Evolutionary conservation across 2,113 vertebrate genomes (phyloP).

Genomic region (Colaptes auratus): DNA sequence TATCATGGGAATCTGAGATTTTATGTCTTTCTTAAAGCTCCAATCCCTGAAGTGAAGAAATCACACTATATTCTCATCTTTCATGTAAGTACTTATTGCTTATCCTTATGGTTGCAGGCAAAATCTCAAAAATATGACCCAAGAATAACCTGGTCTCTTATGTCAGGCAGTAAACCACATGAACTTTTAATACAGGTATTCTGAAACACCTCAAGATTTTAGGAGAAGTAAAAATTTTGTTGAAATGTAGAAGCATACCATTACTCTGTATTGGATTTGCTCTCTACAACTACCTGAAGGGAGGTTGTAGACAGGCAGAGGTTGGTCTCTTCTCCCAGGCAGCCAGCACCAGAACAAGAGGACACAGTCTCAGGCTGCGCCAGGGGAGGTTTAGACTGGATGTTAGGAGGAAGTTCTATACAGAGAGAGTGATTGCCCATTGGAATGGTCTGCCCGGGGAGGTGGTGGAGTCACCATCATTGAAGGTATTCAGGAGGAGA

Average conservation of each 20-base stretch:
- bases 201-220: slow-evolving; percentile 3
- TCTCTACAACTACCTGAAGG: no score
- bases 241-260: not conserved
- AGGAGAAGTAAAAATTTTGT: slow-evolving; percentile 10
- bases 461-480: no score
- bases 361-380: no score
- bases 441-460: no score
- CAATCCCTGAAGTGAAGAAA: not conserved
- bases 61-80: slow-evolving; percentile 19
- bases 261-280: not conserved
- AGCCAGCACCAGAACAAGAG: no score
- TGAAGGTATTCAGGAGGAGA: no score
- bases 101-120: slow-evolving; percentile 21
- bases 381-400: no score
- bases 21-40: not conserved
- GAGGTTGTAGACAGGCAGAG: no score
- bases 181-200: slow-evolving; percentile 11
- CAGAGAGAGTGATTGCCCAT: no score
- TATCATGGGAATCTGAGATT: not conserved
- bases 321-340: no score
- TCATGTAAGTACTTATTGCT: slow-evolving; percentile 26
- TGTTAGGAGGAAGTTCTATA: no score
- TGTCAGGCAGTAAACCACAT: slow-evolving; percentile 15
- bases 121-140: slow-evolving; percentile 49
- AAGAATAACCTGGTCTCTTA: slow-evolving; percentile 2